Conservation (phyloP, 2,888 invertebrate genomes). For the Tribolium freemani region DNA sequence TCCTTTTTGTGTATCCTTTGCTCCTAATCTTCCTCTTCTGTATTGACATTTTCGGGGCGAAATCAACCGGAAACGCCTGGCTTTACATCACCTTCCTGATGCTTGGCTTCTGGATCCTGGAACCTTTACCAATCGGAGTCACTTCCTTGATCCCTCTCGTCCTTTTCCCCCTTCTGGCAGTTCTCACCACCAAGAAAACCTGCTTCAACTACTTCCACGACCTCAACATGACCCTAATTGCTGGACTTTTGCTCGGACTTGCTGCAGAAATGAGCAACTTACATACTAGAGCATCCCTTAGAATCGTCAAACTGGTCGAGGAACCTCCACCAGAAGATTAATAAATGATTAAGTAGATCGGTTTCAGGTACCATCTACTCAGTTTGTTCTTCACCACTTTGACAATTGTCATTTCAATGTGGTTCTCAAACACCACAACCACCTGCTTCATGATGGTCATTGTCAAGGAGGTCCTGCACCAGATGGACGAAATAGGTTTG, state of each 20-base stretch:
- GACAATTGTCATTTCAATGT: slow-evolving; percentile 94
- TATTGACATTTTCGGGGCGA: neutral
- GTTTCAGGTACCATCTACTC: slow-evolving; percentile 72
- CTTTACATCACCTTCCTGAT: slow-evolving; percentile 85
- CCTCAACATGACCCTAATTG: slow-evolving; percentile 89
- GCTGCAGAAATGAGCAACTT: slow-evolving; percentile 91
- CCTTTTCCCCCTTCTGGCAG: slow-evolving; percentile 85
- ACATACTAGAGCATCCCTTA: slow-evolving; percentile 86
- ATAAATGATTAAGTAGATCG: slow-evolving; percentile 47
- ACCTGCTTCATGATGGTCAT: slow-evolving; percentile 96
- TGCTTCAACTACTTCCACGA: slow-evolving; percentile 84
- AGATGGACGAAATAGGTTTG: slow-evolving; percentile 82
- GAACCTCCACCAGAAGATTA: neutral
- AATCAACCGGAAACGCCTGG: slow-evolving; percentile 66
- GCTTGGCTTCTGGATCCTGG: slow-evolving; percentile 79
- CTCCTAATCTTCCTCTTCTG: neutral
- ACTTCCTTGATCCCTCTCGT: slow-evolving; percentile 88
- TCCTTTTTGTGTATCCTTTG: neutral
- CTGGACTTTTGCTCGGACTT: slow-evolving; percentile 91
- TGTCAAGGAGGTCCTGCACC: slow-evolving; percentile 86
- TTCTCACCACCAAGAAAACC: slow-evolving; percentile 74
- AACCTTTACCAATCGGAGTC: slow-evolving; percentile 84
- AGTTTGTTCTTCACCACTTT: slow-evolving; percentile 88
- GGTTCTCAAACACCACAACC: slow-evolving; percentile 96
- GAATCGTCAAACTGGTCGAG: slow-evolving; percentile 24